Evolutionary conservation across 2,797 vertebrate genomes (phyloP).

Genomic region (Microctenopoma steveboyesi): DNA sequence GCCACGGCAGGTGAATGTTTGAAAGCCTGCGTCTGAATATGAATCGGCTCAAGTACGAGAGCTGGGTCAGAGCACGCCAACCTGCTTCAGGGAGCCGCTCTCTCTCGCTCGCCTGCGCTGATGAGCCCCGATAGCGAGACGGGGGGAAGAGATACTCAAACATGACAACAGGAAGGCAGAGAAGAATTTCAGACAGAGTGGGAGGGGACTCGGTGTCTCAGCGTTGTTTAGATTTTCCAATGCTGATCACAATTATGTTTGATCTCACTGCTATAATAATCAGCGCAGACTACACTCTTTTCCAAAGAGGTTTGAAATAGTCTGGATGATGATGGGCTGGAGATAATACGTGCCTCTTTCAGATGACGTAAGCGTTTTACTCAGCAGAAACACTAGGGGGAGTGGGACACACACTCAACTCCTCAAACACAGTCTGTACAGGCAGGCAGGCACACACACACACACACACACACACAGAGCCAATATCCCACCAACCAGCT

Average conservation of each 20-base stretch:
- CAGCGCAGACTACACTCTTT: constrained; percentile 48
- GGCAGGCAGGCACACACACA: background rate
- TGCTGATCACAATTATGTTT: constrained; percentile 34
- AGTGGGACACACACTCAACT: constrained; percentile 72
- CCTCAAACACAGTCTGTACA: constrained; percentile 48
- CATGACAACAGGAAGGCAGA: constrained; percentile 49
- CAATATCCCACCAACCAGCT: constrained; percentile 56
- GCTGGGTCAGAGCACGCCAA: constrained; percentile 68
- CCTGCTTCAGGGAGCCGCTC: constrained; percentile 44
- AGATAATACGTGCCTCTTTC: constrained; percentile 35
- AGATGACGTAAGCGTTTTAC: constrained; percentile 82
- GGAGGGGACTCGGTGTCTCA: constrained; percentile 27
- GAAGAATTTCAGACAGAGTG: constrained; percentile 35
- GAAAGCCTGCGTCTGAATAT: constrained; percentile 69
- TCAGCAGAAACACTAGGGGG: constrained; percentile 80
- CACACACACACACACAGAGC: constrained; percentile 44
- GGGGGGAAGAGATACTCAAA: constrained; percentile 57
- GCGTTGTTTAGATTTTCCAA: constrained; percentile 38
- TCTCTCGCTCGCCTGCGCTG: constrained; percentile 33
- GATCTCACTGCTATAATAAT: constrained; percentile 39
- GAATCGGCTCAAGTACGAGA: constrained; percentile 45
- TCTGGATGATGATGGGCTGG: constrained; percentile 45
- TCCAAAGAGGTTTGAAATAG: constrained; percentile 48
- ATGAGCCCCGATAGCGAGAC: constrained; percentile 60
- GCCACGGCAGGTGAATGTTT: constrained; percentile 70